Conservation (phyloP, 2,113 vertebrate species). For the Myrmecobius fasciatus region DNA sequence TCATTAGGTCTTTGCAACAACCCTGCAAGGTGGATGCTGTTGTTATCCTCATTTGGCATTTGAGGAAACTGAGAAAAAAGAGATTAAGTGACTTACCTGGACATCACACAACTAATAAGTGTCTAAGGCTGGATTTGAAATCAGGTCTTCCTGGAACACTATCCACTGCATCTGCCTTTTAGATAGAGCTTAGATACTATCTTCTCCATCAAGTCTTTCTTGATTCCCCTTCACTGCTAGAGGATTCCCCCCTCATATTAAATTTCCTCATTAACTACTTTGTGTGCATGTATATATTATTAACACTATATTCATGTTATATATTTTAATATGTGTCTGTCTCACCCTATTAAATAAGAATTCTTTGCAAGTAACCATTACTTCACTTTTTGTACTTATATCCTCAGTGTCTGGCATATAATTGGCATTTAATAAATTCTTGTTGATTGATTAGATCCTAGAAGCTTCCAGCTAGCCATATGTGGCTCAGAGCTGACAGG, state of each 20-base stretch:
- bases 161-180: background rate
- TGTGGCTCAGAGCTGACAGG: background rate
- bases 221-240: background rate
- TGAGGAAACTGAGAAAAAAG: background rate
- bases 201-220: background rate
- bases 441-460: background rate
- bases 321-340: background rate
- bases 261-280: background rate
- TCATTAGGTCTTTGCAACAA: background rate
- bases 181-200: background rate
- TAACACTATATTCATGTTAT: background rate
- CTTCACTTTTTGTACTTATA: background rate
- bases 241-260: too few relatives aligned
- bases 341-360: background rate
- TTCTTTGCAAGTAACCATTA: background rate
- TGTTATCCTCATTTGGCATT: background rate
- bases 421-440: background rate
- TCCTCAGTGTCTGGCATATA: background rate
- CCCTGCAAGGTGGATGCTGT: background rate
- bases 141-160: background rate
- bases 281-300: background rate
- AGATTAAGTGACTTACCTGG: background rate
- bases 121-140: background rate
- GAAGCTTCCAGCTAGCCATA: background rate
- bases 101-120: background rate